Conservation (phyloP, 2,797 vertebrate genomes). For the Falco biarmicus region DNA sequence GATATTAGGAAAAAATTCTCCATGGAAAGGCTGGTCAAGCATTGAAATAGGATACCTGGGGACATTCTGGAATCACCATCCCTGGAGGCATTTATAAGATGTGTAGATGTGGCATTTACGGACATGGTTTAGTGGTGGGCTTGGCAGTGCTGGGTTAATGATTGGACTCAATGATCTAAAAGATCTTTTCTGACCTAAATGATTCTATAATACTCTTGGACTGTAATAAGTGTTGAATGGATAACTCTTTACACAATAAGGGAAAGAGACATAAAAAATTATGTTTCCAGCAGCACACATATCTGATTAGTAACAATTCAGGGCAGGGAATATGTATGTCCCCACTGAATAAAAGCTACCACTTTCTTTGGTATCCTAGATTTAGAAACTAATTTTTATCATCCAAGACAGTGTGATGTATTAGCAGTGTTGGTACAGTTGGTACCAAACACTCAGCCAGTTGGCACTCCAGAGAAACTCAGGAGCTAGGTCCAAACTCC, state of each 20-base stretch:
- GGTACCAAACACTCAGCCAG: not conserved
- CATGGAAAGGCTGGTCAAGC: too few species aligned
- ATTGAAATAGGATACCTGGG: too few species aligned
- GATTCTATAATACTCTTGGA: not conserved
- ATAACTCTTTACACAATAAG: not conserved
- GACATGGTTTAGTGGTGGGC: too few species aligned
- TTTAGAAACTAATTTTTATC: not conserved
- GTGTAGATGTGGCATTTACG: too few species aligned
- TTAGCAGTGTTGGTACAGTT: not conserved
- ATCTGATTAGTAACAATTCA: not conserved
- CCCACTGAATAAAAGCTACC: not conserved
- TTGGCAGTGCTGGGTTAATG: too few species aligned
- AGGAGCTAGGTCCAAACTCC: not conserved
- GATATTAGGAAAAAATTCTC: too few species aligned
- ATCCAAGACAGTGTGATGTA: not conserved
- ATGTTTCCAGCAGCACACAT: not conserved
- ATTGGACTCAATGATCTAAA: too few species aligned
- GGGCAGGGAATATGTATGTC: not conserved
- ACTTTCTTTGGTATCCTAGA: not conserved
- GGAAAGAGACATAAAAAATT: not conserved
- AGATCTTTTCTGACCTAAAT: too few species aligned
- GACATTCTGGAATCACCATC: too few species aligned
- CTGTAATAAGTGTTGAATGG: not conserved
- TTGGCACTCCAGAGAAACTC: not conserved
- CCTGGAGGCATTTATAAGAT: too few species aligned